Conservation (phyloP, 2,113 vertebrate species). For the Irena cyanogastra region DNA sequence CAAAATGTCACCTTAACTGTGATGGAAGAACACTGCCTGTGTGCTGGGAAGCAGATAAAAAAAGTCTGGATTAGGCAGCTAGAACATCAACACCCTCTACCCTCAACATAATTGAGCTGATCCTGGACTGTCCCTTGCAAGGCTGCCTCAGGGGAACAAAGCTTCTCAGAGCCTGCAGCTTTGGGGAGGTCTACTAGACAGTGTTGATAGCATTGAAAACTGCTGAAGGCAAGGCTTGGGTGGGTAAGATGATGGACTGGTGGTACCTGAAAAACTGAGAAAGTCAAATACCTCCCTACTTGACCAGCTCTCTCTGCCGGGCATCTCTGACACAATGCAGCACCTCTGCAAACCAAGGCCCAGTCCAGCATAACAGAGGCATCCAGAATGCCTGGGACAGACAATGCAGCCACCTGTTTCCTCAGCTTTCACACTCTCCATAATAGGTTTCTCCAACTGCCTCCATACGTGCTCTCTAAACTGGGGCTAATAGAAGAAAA, state of each 20-base stretch:
- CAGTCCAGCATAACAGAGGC: background rate
- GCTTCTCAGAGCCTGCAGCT: background rate
- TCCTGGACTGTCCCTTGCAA: background rate
- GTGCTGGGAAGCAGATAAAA: background rate
- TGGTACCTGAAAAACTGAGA: background rate
- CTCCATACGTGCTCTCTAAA: background rate
- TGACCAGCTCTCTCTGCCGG: background rate
- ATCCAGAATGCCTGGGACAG: background rate
- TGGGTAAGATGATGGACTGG: background rate
- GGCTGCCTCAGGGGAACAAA: background rate
- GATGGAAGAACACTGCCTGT: background rate
- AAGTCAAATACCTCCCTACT: background rate
- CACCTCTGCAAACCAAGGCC: background rate
- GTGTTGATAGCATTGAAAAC: background rate
- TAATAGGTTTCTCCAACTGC: background rate
- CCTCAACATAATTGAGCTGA: background rate
- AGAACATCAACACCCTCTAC: background rate
- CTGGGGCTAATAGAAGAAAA: background rate
- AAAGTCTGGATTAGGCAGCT: background rate
- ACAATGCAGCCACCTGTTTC: rapidly evolving
- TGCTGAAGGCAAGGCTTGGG: background rate
- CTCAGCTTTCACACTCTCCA: background rate
- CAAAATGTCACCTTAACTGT: background rate
- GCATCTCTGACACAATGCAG: background rate
- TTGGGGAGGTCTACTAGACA: background rate